Percentiles rank a stretch among this genome's conserved stretches.
Evolutionary conservation across 2,888 invertebrate genomes (phyloP).

Genomic region (Encarsia formosa): DNA sequence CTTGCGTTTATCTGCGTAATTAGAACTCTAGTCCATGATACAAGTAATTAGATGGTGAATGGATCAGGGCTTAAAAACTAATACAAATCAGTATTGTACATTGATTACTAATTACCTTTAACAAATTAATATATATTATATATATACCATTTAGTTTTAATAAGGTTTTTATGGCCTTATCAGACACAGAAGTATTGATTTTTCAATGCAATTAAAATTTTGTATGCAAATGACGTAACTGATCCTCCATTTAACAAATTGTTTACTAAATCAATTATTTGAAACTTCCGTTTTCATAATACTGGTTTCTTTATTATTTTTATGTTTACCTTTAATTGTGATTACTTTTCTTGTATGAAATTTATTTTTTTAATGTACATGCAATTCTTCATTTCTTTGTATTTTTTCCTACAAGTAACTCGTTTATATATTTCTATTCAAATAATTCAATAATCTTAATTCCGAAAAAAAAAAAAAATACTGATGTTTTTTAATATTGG

Average conservation of each 20-base stretch:
- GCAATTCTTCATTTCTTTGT: no score
- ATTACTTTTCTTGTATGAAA: no score
- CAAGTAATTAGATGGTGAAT: conserved; percentile 34
- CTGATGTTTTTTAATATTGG: no score
- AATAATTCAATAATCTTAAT: no score
- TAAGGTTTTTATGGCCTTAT: no score
- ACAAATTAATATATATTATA: conserved; percentile 33
- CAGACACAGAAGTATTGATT: conserved; percentile 4
- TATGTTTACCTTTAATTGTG: no score
- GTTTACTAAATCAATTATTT: conserved; percentile 9
- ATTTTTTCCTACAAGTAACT: no score
- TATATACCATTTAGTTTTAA: conserved; percentile 4
- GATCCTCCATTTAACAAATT: conserved; percentile 9
- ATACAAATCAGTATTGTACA: conserved; percentile 39
- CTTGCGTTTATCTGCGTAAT: conserved; percentile 28
- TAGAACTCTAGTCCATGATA: conserved; percentile 34
- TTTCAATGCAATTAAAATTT: conserved; percentile 8
- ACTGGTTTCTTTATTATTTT: no score
- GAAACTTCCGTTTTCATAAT: no score
- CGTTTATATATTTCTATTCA: no score
- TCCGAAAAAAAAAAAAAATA: no score
- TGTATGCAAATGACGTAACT: conserved; percentile 4
- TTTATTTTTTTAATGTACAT: no score
- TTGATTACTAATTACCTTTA: conserved; percentile 39
- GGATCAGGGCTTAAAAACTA: conserved; percentile 39